These are phyloP conservation scores for Stylophora pistillata DNA, from an alignment of 64 coral and sea anemone species.

Conservation along the genomic window DNA sequence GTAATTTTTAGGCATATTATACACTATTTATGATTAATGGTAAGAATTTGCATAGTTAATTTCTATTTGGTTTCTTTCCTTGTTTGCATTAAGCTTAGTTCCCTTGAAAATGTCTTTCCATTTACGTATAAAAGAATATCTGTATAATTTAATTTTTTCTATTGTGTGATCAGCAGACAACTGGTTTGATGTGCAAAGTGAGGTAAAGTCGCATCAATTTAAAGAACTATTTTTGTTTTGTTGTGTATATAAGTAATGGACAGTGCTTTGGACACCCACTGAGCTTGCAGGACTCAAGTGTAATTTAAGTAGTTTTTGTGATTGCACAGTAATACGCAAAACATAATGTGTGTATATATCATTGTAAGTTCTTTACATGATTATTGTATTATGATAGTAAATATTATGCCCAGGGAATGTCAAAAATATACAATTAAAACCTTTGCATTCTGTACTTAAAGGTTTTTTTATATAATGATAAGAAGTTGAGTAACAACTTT, in stretches of 20 bases:
- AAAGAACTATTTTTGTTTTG: not conserved
- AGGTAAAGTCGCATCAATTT: not conserved
- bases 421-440: too few species aligned
- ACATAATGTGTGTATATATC: constrained; percentile 6
- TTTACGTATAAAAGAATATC: not conserved
- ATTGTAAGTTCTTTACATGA: constrained; percentile 3
- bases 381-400: not conserved
- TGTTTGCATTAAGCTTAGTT: too few species aligned
- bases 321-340: not conserved
- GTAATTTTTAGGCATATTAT: too few species aligned
- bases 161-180: not conserved
- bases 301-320: not conserved
- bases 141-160: not conserved
- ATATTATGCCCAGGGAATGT: not conserved
- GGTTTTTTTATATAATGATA: too few species aligned
- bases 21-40: too few species aligned
- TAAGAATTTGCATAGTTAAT: too few species aligned
- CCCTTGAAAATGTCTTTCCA: too few species aligned
- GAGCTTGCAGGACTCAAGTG: not conserved
- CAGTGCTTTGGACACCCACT: not conserved
- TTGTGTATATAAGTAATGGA: not conserved
- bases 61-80: too few species aligned
- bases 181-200: not conserved
- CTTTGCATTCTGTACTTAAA: too few species aligned
- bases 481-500: too few species aligned